phyloP scores from a whole-genome alignment of 2,888 invertebrate species.

The Alviniconcha strummeri region DNA sequence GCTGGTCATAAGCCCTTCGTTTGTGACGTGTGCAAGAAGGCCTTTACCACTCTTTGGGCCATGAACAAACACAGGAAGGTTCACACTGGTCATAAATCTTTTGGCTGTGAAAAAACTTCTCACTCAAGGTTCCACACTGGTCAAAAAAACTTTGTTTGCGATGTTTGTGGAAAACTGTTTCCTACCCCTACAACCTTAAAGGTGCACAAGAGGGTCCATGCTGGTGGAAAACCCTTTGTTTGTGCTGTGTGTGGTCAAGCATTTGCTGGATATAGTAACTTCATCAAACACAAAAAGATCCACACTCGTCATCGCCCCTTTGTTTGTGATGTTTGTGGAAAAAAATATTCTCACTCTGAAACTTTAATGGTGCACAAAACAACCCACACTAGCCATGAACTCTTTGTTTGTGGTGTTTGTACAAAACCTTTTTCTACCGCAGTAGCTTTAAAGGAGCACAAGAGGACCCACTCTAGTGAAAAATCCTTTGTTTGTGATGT shows the following conservation, averaged over 20 bases:
- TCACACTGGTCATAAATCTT: background rate
- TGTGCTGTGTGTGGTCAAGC: background rate
- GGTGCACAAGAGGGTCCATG: too few species aligned
- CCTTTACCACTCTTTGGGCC: background rate
- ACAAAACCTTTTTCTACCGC: background rate
- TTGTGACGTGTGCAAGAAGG: background rate
- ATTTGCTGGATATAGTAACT: background rate
- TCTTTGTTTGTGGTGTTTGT: background rate
- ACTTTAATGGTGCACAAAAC: background rate
- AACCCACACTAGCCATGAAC: background rate
- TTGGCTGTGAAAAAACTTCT: background rate
- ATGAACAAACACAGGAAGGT: background rate
- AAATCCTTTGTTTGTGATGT: background rate
- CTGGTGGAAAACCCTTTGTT: background rate
- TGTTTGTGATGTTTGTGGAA: background rate
- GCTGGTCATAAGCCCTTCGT: background rate
- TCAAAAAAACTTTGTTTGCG: background rate
- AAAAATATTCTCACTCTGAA: background rate
- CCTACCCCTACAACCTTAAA: too few species aligned
- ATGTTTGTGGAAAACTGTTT: slow-evolving; percentile 28
- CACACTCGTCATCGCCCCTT: background rate
- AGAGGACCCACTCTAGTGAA: slow-evolving; percentile 1
- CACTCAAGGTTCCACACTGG: background rate
- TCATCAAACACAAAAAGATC: background rate
- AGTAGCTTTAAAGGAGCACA: background rate